Conservation (phyloP, 2,888 invertebrate genomes). For the Syrphus vitripennis region DNA sequence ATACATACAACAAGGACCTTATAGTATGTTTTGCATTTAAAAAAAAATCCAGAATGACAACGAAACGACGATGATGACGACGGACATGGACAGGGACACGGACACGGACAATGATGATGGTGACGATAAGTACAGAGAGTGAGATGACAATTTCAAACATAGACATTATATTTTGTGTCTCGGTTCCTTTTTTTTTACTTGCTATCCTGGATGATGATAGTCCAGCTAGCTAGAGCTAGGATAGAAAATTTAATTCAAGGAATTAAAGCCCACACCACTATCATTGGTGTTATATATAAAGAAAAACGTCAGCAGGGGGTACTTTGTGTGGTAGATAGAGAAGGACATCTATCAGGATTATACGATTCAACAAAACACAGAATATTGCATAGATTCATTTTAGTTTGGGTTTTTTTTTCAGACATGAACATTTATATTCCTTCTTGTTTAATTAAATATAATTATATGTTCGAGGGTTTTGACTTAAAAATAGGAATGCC, state of each 20-base stretch:
- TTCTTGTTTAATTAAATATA: slow-evolving; percentile 65
- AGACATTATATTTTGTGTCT: slow-evolving; percentile 58
- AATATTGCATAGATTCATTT: slow-evolving; percentile 63
- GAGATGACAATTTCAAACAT: slow-evolving; percentile 59
- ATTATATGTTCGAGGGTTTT: neutral
- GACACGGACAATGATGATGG: slow-evolving; percentile 31
- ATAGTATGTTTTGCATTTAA: slow-evolving; percentile 25
- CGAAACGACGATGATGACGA: slow-evolving; percentile 2
- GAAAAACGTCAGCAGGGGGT: slow-evolving; percentile 31
- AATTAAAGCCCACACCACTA: slow-evolving; percentile 57
- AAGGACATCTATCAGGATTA: slow-evolving; percentile 51
- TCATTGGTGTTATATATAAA: neutral
- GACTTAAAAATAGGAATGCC: neutral
- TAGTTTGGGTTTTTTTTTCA: slow-evolving; percentile 17
- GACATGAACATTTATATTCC: slow-evolving; percentile 42
- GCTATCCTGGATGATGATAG: neutral
- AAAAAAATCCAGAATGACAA: slow-evolving; percentile 1
- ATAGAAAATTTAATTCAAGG: slow-evolving; percentile 29
- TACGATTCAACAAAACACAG: slow-evolving; percentile 35
- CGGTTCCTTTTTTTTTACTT: slow-evolving; percentile 2
- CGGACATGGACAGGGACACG: neutral
- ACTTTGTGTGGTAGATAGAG: slow-evolving; percentile 36
- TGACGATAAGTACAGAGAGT: slow-evolving; percentile 47
- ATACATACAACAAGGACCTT: neutral
- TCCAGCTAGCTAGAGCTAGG: neutral